phyloP scores from a whole-genome alignment of 2,888 invertebrate species.

The Habrosyne pyritoides region DNA sequence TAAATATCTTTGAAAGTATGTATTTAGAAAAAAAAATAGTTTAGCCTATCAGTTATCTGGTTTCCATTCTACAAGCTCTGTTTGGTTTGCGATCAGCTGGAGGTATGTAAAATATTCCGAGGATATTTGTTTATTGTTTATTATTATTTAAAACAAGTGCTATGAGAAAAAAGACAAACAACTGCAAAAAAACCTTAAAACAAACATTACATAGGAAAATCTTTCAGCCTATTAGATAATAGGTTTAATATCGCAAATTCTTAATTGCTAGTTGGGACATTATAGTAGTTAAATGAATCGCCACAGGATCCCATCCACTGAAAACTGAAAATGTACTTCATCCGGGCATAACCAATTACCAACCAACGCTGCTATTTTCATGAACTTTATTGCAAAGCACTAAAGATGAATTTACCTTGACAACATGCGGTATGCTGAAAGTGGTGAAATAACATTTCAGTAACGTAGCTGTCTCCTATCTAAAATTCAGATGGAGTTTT shows the following conservation, averaged over 20 bases:
- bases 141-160: too few relatives aligned
- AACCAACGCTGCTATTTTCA: conserved; percentile 12
- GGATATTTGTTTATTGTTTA: too few relatives aligned
- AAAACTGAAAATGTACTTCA: conserved; percentile 61
- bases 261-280: neutral
- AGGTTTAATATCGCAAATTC: neutral
- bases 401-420: conserved; percentile 20
- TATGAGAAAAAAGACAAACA: too few relatives aligned
- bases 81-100: too few relatives aligned
- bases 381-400: conserved; percentile 5
- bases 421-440: conserved; percentile 14
- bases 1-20: too few relatives aligned
- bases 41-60: too few relatives aligned
- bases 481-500: conserved; percentile 68
- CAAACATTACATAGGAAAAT: too few relatives aligned
- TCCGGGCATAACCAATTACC: conserved; percentile 56
- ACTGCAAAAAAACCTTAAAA: too few relatives aligned
- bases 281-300: conserved; percentile 23
- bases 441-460: conserved; percentile 42
- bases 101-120: too few relatives aligned
- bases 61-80: too few relatives aligned
- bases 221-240: too few relatives aligned
- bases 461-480: conserved; percentile 52
- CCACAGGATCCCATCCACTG: conserved; percentile 22
- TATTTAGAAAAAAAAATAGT: too few relatives aligned